Evolutionary conservation across 53 echinoderm and acorn worm species (phyloP), one percentile per base, ranked within the genome.

Genomic region (Holothuria leucospilota): DNA sequence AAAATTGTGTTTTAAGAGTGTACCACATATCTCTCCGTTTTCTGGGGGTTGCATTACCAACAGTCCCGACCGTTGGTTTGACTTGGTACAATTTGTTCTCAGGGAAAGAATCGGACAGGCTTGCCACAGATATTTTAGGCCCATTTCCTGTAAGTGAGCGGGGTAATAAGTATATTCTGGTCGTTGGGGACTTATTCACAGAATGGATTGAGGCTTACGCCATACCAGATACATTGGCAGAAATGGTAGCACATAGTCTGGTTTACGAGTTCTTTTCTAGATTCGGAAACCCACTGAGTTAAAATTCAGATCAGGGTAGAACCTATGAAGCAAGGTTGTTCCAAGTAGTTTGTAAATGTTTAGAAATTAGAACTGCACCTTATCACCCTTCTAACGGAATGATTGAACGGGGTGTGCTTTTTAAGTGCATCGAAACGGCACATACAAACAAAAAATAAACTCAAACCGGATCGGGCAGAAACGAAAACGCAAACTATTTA

Each of bases 171-270:
- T 92, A 90, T 63, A 90, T 93, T 59, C 34, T 90, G 28, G 82
- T 90, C 0, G 88, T 89, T 20, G 85, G 86, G 25, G 94, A 94
- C 61, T 40, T 67, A 12, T 94, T 91, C 78, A 84, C 85, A 2
- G 84, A 79, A 67, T 94, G 94, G 92, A 89, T 82, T 64, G 94
- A 94, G 41, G 87, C 92, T 20, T 94, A 92, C 68, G 79, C 92
- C 20, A 82, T 91, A 29, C 88, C 91, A 9, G 84, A 94, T 71
- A 91, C 86, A 38, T 74, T 75, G 13, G 91, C 91, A 60, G 83
- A 26, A 20, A 38, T 5, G 12, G 82, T 38, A 7, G 90, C 90
- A 1, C 56, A 87, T 42, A 67, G 58, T 28, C 78, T 89, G 2
- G 89, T 94, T 7, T 69, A 83, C 52, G 94, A 90, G 41, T 91